Conservation (phyloP, 2,797 vertebrate genomes). For the Takifugu rubripes region DNA sequence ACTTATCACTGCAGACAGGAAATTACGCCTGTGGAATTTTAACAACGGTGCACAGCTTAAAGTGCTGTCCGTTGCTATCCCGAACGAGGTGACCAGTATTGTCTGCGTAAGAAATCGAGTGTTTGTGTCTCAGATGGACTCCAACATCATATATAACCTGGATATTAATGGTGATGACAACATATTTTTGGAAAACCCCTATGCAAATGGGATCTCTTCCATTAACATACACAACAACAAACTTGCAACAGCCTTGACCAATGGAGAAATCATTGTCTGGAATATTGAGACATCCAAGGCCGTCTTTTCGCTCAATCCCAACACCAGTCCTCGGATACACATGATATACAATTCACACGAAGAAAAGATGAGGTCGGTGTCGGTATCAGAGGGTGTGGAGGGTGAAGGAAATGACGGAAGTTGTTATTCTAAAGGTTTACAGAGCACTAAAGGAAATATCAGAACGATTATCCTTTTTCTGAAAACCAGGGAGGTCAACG, state of each 20-base stretch:
- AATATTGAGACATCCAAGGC: fast-evolving
- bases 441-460: not conserved
- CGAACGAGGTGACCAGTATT: constrained; percentile 1
- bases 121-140: constrained; percentile 6
- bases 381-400: no score
- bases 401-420: not conserved
- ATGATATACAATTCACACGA: not conserved
- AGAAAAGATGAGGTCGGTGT: not conserved
- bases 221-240: not conserved
- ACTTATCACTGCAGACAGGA: constrained; percentile 19
- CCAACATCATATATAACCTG: constrained; percentile 7
- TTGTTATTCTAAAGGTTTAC: no score
- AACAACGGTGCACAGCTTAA: constrained; percentile 3
- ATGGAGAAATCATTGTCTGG: constrained; percentile 16
- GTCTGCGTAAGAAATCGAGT: not conserved
- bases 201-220: constrained; percentile 4
- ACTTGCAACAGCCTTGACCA: constrained; percentile 9
- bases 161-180: not conserved
- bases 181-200: not conserved
- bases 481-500: not conserved
- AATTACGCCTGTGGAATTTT: constrained; percentile 27
- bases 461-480: not conserved
- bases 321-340: not conserved
- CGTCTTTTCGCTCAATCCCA: not conserved
- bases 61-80: not conserved